phyloP scores from a whole-genome alignment of 2,113 vertebrate species.

The Sterrhoptilus dennistouni region DNA sequence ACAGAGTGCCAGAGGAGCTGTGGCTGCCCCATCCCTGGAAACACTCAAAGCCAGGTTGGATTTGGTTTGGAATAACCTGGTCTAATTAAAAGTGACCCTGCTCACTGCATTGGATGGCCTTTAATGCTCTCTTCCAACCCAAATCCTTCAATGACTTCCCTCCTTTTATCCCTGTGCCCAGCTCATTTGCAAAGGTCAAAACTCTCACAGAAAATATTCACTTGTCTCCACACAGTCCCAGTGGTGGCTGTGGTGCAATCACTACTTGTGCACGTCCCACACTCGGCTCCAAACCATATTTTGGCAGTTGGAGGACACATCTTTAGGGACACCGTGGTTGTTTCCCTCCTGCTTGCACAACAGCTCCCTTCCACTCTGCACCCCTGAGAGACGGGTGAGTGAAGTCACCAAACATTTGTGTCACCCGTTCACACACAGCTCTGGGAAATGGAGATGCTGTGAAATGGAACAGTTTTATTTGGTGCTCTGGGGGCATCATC shows the following conservation, averaged over 20 bases:
- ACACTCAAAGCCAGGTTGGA: neutral
- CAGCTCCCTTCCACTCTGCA: neutral
- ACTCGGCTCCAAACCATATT: neutral
- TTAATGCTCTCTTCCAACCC: neutral
- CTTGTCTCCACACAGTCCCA: neutral
- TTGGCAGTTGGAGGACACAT: neutral
- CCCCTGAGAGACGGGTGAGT: neutral
- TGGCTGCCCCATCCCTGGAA: neutral
- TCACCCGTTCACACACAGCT: neutral
- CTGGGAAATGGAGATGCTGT: fast-evolving
- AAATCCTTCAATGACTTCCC: neutral
- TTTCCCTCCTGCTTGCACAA: neutral
- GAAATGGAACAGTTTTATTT: neutral
- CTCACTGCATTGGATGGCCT: neutral
- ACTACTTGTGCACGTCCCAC: neutral
- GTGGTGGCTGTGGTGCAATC: neutral
- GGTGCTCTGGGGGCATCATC: neutral
- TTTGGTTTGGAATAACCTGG: neutral
- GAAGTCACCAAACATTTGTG: neutral
- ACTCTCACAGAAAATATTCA: fast-evolving
- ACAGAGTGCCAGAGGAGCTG: neutral
- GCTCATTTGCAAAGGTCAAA: neutral
- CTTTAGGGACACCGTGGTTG: neutral
- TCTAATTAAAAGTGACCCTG: neutral
- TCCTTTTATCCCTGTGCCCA: neutral